These are phyloP conservation scores for Dicroscelio sp. DNA, from an alignment of 2,888 invertebrate genomes.

Conservation along the genomic window DNA sequence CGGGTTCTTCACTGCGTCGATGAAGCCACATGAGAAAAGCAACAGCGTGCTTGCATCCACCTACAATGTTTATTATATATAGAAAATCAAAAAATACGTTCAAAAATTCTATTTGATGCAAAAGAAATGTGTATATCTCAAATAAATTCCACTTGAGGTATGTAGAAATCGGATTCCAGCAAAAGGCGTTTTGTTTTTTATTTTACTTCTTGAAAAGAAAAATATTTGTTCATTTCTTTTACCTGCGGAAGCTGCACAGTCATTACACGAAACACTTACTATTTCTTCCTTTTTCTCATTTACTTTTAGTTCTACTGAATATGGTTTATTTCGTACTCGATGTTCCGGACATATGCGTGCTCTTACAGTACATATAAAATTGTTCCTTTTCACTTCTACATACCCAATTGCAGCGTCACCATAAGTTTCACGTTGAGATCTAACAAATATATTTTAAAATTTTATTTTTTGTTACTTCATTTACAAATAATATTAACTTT, in stretches of 20 bases:
- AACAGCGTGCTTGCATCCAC: conserved; percentile 77
- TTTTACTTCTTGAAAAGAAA: too few species aligned
- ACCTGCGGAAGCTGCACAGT: conserved; percentile 65
- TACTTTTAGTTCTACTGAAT: conserved; percentile 20
- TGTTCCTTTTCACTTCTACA: conserved; percentile 31
- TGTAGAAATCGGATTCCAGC: too few species aligned
- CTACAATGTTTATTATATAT: too few species aligned
- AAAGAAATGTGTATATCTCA: too few species aligned
- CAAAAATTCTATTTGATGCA: too few species aligned
- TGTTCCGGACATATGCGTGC: conserved; percentile 59
- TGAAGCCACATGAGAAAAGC: conserved; percentile 82
- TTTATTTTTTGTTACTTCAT: neutral
- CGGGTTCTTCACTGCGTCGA: conserved; percentile 79
- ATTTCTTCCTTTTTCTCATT: conserved; percentile 42
- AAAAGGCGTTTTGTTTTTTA: too few species aligned
- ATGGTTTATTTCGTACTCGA: conserved; percentile 48
- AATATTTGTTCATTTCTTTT: too few species aligned
- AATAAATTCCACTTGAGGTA: too few species aligned
- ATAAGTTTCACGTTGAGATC: conserved; percentile 51
- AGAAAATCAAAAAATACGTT: too few species aligned
- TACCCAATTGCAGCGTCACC: conserved; percentile 50
- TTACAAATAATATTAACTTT: neutral
- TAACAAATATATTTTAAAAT: conserved; percentile 1
- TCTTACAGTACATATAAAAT: neutral
- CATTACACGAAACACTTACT: conserved; percentile 40